These are phyloP conservation scores for Rhadina sibilatrix DNA, from an alignment of 2,113 vertebrate genomes.

Conservation along the genomic window DNA sequence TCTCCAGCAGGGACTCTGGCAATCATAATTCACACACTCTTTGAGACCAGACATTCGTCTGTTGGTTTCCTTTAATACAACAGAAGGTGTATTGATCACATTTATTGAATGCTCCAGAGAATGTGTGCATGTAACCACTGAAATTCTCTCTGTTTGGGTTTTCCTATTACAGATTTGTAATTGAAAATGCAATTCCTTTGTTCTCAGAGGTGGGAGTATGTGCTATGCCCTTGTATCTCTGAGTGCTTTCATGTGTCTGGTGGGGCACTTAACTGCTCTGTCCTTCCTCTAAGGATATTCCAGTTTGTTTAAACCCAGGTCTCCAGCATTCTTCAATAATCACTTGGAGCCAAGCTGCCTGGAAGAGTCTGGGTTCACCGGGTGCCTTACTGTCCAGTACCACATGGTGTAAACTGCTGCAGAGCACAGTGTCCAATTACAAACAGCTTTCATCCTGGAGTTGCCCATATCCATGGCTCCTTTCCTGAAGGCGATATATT, in stretches of 20 bases:
- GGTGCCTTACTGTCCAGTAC: neutral
- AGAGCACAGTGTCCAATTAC: neutral
- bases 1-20: neutral
- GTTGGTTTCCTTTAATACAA: neutral
- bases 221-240: neutral
- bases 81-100: neutral
- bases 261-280: neutral
- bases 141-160: neutral
- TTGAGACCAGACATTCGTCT: neutral
- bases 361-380: neutral
- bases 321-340: constrained; percentile 44
- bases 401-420: neutral
- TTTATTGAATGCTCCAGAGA: neutral
- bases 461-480: neutral
- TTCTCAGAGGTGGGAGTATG: neutral
- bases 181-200: neutral
- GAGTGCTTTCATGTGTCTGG: neutral
- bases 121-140: too few relatives aligned
- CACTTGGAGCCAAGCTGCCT: constrained; percentile 37
- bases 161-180: neutral
- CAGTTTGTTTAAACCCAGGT: neutral
- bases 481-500: neutral
- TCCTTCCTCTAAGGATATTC: neutral
- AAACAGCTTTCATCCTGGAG: neutral
- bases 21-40: neutral